These are phyloP conservation scores for Spea hammondii DNA, from an alignment of 2,797 vertebrate species.

Conservation along the genomic window DNA sequence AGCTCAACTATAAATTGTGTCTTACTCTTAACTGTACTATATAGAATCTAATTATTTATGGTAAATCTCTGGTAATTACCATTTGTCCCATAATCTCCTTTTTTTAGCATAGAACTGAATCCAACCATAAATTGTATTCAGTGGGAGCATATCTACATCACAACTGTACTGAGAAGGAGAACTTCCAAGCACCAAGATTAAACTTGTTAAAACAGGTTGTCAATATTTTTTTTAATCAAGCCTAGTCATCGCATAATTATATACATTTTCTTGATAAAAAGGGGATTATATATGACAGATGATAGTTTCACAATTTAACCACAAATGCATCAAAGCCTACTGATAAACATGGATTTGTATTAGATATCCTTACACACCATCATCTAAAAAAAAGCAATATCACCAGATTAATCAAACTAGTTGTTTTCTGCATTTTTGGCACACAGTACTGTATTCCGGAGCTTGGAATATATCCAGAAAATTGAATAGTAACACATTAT, in stretches of 20 bases:
- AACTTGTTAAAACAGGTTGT: slow-evolving; percentile 11
- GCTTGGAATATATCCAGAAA: slow-evolving; percentile 5
- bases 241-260: not conserved
- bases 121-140: too few species aligned
- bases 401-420: not conserved
- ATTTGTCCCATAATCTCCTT: too few species aligned
- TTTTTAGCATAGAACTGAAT: too few species aligned
- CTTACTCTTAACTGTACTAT: too few species aligned
- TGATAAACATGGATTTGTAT: not conserved
- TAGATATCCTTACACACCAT: not conserved
- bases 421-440: slow-evolving; percentile 6
- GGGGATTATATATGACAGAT: not conserved
- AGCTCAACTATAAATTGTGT: too few species aligned
- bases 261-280: not conserved
- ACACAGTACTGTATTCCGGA: not conserved
- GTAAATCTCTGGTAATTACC: too few species aligned
- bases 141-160: too few species aligned
- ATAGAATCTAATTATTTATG: too few species aligned
- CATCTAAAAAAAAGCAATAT: slow-evolving; percentile 10
- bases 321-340: slow-evolving; percentile 1
- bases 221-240: slow-evolving; percentile 5
- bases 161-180: too few species aligned
- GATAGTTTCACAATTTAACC: not conserved
- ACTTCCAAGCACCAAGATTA: not conserved
- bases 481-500: slow-evolving; percentile 19